A percentile compares a stretch with the other conserved stretches of the same genome.
Conservation (phyloP, 2,797 vertebrate genomes). For the Onychomys leucogaster region DNA sequence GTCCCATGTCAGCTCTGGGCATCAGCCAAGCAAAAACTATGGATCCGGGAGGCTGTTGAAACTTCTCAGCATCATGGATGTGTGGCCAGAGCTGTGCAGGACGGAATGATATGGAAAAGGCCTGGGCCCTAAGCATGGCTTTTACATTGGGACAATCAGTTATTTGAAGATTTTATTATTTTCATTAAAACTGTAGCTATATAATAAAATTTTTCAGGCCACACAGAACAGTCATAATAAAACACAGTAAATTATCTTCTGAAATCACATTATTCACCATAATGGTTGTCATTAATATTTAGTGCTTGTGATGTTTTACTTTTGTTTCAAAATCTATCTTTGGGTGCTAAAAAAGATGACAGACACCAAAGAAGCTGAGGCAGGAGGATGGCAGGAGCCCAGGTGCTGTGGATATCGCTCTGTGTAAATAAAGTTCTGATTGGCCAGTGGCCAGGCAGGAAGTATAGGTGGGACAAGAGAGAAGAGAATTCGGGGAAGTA, state of each 20-base stretch:
- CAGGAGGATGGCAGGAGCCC: neutral
- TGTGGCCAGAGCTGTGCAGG: neutral
- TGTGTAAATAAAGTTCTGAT: too few relatives aligned
- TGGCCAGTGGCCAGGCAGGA: too few relatives aligned
- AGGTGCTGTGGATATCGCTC: too few relatives aligned
- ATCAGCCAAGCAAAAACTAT: neutral
- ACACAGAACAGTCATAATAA: neutral
- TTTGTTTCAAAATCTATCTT: conserved; percentile 5
- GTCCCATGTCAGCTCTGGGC: neutral
- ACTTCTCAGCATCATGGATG: neutral
- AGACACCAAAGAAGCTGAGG: neutral
- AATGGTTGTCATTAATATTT: conserved; percentile 17
- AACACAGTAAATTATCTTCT: neutral
- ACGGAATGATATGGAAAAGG: neutral
- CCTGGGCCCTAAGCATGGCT: neutral
- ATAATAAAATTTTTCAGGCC: neutral
- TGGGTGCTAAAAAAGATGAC: neutral
- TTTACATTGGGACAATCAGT: neutral
- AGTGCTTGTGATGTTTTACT: neutral
- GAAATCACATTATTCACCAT: conserved; percentile 19
- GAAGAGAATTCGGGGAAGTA: too few relatives aligned
- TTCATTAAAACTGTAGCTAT: neutral
- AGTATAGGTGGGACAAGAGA: too few relatives aligned
- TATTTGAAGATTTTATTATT: conserved; percentile 28
- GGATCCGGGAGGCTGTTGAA: neutral